Evolutionary conservation across 2,797 vertebrate genomes (phyloP).

Genomic region (Gallinago solitaria): DNA sequence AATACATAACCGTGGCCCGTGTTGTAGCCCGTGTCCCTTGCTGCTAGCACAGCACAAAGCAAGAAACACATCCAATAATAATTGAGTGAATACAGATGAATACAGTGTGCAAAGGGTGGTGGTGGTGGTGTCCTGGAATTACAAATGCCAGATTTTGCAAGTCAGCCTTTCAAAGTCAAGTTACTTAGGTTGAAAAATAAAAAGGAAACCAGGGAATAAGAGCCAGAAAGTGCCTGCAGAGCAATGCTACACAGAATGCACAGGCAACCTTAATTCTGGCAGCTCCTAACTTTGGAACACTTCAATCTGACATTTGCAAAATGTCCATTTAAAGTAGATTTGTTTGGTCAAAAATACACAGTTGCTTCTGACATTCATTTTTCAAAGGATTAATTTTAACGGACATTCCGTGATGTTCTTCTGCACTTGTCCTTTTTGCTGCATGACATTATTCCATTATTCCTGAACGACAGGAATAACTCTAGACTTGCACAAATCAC

Average conservation of each 20-base stretch:
- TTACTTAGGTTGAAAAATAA: background rate
- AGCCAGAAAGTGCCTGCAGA: background rate
- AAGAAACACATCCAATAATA: background rate
- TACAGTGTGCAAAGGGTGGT: background rate
- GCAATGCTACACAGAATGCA: background rate
- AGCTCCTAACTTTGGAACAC: background rate
- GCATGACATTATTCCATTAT: background rate
- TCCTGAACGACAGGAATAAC: background rate
- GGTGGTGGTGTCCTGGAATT: background rate
- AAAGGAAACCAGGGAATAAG: background rate
- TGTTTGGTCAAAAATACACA: background rate
- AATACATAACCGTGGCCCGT: background rate
- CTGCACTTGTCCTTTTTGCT: background rate
- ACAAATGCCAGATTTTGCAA: background rate
- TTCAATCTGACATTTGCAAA: background rate
- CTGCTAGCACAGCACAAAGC: background rate
- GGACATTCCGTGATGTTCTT: background rate
- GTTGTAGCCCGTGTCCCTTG: background rate
- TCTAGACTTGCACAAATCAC: background rate
- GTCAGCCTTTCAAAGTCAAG: background rate
- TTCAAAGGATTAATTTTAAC: conserved; percentile 5
- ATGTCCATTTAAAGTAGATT: background rate
- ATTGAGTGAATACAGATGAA: background rate
- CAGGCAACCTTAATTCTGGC: background rate
- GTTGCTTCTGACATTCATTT: background rate